phyloP scores from a whole-genome alignment of 1,140 invertebrate genomes.

The Portunus trituberculatus region DNA sequence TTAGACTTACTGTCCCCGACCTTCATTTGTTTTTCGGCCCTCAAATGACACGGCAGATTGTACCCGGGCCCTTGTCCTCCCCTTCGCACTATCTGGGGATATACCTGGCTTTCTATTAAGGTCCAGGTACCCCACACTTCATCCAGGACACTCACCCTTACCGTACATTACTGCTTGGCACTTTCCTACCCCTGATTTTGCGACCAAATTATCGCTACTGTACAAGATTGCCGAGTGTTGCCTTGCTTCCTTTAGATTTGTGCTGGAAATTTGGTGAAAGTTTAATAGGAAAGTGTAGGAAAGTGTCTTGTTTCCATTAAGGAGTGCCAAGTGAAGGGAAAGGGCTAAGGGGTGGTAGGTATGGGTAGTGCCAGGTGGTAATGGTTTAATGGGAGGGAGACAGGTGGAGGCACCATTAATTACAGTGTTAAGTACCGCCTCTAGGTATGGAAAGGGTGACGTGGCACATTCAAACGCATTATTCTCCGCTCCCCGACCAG shows the following conservation, averaged over 20 bases:
- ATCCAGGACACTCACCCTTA: neutral
- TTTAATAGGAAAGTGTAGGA: neutral
- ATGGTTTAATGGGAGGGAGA: conserved; percentile 47
- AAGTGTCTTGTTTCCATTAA: neutral
- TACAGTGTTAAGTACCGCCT: conserved; percentile 58
- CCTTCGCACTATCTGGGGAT: neutral
- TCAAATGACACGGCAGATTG: conserved; percentile 60
- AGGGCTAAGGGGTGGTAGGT: neutral
- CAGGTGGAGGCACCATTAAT: conserved; percentile 57
- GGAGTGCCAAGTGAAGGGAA: neutral
- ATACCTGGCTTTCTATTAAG: neutral
- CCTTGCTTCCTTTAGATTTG: neutral
- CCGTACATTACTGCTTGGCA: neutral
- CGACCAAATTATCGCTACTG: conserved; percentile 28
- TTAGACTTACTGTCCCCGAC: conserved; percentile 46
- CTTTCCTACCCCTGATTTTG: neutral
- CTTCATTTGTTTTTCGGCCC: conserved; percentile 62
- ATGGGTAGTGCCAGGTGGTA: neutral
- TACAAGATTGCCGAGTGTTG: neutral
- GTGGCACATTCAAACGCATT: conserved; percentile 24
- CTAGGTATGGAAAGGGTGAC: conserved; percentile 50
- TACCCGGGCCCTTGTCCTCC: conserved; percentile 32
- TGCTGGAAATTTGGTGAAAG: too few species aligned
- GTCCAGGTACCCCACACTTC: neutral
- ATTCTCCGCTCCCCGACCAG: neutral